phyloP scores from a whole-genome alignment of 2,888 invertebrate species.

The Norana najaformis region DNA sequence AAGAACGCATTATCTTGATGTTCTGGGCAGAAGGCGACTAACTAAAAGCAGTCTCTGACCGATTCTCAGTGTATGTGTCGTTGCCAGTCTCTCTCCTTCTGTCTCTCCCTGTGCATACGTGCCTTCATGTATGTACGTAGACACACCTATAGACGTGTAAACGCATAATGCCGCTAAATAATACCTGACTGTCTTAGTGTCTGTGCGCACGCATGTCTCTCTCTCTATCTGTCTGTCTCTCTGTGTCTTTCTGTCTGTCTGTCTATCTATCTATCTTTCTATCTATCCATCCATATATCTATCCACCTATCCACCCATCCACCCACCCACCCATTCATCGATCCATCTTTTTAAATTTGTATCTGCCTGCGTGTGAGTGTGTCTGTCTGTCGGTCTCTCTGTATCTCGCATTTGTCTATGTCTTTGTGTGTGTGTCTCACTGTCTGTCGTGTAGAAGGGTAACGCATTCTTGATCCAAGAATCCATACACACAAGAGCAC shows the following conservation, averaged over 20 bases:
- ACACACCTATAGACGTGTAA: background rate
- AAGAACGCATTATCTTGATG: background rate
- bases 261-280: background rate
- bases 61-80: background rate
- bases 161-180: background rate
- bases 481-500: background rate
- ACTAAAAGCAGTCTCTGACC: background rate
- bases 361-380: background rate
- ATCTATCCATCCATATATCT: background rate
- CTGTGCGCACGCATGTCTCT: too few species aligned
- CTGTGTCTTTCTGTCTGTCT: background rate
- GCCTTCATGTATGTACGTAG: background rate
- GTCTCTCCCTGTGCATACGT: background rate
- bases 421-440: too few species aligned
- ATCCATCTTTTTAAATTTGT: too few species aligned
- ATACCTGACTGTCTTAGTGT: background rate
- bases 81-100: background rate
- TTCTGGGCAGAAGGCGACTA: background rate
- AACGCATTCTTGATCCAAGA: too few species aligned
- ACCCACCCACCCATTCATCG: too few species aligned
- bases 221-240: background rate
- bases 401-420: too few species aligned
- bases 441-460: too few species aligned
- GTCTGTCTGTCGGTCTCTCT: background rate
- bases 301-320: background rate